Evolutionary conservation across 2,113 vertebrate genomes (phyloP), one percentile per base, ranked within the genome.

Genomic region (Trichechus manatus): DNA sequence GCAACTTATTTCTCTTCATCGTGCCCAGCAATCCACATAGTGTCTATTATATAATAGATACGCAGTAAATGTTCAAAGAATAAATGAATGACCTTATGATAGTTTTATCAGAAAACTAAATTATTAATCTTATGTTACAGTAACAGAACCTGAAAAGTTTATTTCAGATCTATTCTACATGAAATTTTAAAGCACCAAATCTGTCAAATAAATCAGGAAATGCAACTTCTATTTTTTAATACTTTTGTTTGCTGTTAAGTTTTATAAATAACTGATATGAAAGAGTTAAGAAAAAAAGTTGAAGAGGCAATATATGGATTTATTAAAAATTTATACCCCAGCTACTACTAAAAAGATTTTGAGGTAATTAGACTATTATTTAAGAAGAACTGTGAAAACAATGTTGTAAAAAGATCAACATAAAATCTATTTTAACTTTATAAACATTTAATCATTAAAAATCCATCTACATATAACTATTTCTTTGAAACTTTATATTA

Each of bases 351-450:
- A 56, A 50, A 83, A 87, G 53, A 70, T 56, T 74, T 25, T n/a
- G 5, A 63, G 33, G 10, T 42, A 85, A 83, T 75, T 39, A 87
- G 23, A 79, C 22, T 68, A 64, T 10, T 56, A 13, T n/a, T 29
- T 66, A 79, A 14, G 56, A 87, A 78, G 63, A 53, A 93, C 42
- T 72, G 6, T 56, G 50, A 83, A 93, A 92, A 81, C 13, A 20
- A 78, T 42, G 11, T 36, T 75, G 64, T 92, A 85, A n/a, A 92
- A 91, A 95, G 50, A 90, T 15, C 56, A 61, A 87, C 33, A 78
- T 36, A 94, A 94, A 91, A 96, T 83, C 63, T 25, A 68, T 53
- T 63, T 74, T 90, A 92, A 82, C 59, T 78, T 50, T 70, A 92
- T 82, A 64, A 91, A 90, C 77, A 63, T 63, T 23, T 29, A 82